Evolutionary conservation across 2,113 vertebrate species (phyloP), one percentile per base, ranked within the genome.

Genomic region (Chroicocephalus ridibundus): DNA sequence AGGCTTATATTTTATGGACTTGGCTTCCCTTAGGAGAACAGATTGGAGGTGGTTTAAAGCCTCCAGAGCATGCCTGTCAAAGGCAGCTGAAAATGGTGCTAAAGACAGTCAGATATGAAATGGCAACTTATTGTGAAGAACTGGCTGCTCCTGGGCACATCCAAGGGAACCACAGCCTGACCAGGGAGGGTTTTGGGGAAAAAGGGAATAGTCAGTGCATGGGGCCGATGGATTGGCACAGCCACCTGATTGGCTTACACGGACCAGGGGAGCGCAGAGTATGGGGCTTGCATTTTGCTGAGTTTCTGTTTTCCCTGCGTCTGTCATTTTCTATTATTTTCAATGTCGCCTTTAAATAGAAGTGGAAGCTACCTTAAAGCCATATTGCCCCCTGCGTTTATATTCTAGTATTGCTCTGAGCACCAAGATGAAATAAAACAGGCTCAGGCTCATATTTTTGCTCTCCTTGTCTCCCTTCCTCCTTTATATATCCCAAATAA

Each of bases 351-450:
- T 85, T 89, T 60, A 85, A 93, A 76, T 36, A 69, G 77, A 84
- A 79, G 57, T 25, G 55, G 44, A 87, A 93, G 42, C 70, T 93
- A 82, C 78, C 70, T 94, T 88, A 94, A 95, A 94, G 70, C 66
- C 95, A 94, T 87, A 92, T 97, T 96, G 93, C 88, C 91, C 93
- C 91, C 95, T 96, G 91, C 61, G 89, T 93, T 92, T 91, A 72
- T 86, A 69, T 72, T 82, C 40, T 61, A 93, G 93, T 93, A 94
- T 65, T 96, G 68, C 95, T 95, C 42, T 85, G 58, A 89, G 20
- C 29, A 85, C 32, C 40, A 62, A 46, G 19, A 62, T 47, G 12
- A 87, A 85, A 40, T 54, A 80, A 66, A 76, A 13, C 31, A 77
- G 57, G 40, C 40, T 44, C 20, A 66, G 29, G 26, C 25, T 85